Evolutionary conservation across 2,113 vertebrate species (phyloP).

Genomic region (Lipophrys pholis): DNA sequence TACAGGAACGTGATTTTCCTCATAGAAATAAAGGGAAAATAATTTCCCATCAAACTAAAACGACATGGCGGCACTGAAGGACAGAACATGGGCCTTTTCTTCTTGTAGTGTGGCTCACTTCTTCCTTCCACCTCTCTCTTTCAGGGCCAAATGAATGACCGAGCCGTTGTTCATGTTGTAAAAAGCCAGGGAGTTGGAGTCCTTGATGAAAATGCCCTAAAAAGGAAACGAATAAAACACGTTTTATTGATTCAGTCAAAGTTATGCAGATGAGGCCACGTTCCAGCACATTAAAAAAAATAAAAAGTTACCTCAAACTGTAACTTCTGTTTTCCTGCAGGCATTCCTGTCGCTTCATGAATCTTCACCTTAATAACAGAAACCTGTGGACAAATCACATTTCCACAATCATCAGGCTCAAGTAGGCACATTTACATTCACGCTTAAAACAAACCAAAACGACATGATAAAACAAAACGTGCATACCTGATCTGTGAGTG

Average conservation of each 20-base stretch:
- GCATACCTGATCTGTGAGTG: constrained; percentile 94
- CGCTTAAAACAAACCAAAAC: neutral
- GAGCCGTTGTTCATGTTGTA: constrained; percentile 97
- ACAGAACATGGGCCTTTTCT: constrained; percentile 6
- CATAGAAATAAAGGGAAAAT: neutral
- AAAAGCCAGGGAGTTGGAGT: constrained; percentile 98
- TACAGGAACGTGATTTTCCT: neutral
- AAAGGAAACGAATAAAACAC: constrained; percentile 34
- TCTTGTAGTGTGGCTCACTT: constrained; percentile 82
- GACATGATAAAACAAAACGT: neutral
- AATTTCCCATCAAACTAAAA: constrained; percentile 35
- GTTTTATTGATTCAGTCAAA: neutral
- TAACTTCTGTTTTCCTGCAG: constrained; percentile 97
- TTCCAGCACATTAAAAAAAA: neutral
- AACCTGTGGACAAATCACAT: constrained; percentile 82
- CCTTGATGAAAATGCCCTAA: constrained; percentile 99
- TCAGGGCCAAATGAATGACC: constrained; percentile 95
- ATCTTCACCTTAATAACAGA: constrained; percentile 99
- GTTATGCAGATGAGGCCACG: neutral
- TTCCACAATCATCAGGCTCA: neutral
- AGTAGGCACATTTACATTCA: neutral
- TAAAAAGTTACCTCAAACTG: constrained; percentile 91
- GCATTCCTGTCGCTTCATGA: constrained; percentile 98
- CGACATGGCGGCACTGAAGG: neutral
- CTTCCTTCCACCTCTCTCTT: constrained; percentile 98